Evolutionary conservation across 2,113 vertebrate species (phyloP).

Genomic region (Butorides virescens): DNA sequence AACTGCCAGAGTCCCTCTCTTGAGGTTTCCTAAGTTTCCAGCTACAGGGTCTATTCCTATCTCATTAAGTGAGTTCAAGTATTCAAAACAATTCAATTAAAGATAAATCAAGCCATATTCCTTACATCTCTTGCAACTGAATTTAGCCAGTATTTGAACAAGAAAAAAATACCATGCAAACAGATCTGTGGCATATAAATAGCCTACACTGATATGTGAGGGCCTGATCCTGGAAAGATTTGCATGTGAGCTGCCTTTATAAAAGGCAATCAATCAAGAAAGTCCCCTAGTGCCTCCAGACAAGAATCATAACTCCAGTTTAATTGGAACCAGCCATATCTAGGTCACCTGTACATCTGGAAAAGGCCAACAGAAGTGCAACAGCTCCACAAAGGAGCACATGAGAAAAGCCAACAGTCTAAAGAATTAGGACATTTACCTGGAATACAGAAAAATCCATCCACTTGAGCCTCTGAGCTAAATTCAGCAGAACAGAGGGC

Average conservation of each 20-base stretch:
- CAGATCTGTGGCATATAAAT: background rate
- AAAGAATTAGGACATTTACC: background rate
- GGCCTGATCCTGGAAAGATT: background rate
- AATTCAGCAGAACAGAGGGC: background rate
- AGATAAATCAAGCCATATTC: background rate
- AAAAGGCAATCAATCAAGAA: background rate
- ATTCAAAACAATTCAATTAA: background rate
- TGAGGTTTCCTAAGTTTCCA: background rate
- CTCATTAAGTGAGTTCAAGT: background rate
- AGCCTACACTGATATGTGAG: background rate
- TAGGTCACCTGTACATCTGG: background rate
- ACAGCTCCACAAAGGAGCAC: background rate
- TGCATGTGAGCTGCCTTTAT: background rate
- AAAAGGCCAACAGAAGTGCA: background rate
- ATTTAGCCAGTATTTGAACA: background rate
- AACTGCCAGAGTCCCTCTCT: background rate
- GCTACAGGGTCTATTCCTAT: background rate
- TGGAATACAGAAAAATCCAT: background rate
- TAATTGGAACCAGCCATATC: background rate
- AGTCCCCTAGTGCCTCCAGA: background rate
- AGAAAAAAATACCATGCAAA: background rate
- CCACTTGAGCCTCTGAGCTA: background rate
- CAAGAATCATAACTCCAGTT: background rate
- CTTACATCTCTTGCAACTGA: background rate
- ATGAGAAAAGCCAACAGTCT: background rate